Base-by-base conservation (phyloP, 2,113 vertebrate species). In the Thinocorus orbignyianus region DNA sequence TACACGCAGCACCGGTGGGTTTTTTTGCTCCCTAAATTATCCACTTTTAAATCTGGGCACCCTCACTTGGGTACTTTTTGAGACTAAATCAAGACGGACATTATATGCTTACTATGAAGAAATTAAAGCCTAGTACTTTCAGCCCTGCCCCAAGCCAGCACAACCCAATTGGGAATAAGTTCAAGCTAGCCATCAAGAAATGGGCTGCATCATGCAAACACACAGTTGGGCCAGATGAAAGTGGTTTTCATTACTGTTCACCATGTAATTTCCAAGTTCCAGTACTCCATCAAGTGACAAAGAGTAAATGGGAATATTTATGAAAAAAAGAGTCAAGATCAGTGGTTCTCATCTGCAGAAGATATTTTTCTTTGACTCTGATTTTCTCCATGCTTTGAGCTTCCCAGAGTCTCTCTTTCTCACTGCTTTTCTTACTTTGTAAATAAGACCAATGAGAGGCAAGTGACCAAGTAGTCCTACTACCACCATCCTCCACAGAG, bases 291-390 rank as follows among this genome's bases (percentile, higher is more conserved):
- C 54, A 49, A 84, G 26, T 62, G 42, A 51, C 61, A 62, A 23
- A 5, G 0, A 2, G 33, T 19, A 48, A 46, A 57, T 44, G 6
- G 48, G 33, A 39, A n/a, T 62, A 68, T 55, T 49, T 33, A 42
- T 26, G 41, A 30, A 49, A 33, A 33, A 42, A 42, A 51, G 33
- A 46, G 28, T 31, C 2, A 2, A 25, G 42, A 39, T 44, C 37
- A 58, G 13, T 19, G 30, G 54, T 86, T 54, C 97, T 95, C 96
- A 98, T 98, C 97, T 98, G 98, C 76, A 98, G 90, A 72, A 98
- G 81, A 85, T 96, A 97, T 31, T 78, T 96, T 76, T 69, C 90
- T 88, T 96, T 98, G 57, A 96, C 92, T 37, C 97, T 88, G 42
- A 74, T 74, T 83, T 95, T 92, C 65, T 97, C 92, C 49, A 37